Conservation (phyloP, 2,797 vertebrate species). For the Merluccius polli region DNA sequence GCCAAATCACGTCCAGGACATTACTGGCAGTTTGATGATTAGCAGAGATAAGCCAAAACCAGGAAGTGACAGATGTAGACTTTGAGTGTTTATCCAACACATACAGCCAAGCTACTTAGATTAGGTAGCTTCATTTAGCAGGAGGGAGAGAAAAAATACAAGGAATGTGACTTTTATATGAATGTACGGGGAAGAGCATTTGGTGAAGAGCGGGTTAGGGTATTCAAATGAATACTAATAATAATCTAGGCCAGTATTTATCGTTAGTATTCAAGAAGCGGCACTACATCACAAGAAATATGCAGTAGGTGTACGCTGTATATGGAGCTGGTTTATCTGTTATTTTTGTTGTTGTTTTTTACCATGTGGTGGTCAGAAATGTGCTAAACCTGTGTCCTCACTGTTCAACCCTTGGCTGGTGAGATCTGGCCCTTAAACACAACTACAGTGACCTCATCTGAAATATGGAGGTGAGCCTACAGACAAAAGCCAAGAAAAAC, state of each 20-base stretch:
- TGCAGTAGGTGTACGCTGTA: not conserved
- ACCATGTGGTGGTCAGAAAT: not conserved
- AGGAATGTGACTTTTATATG: constrained; percentile 39
- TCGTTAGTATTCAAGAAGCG: constrained; percentile 14
- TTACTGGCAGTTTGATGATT: not conserved
- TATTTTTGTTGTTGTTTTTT: not conserved
- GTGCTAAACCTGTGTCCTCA: not conserved
- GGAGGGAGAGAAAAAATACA: constrained; percentile 11
- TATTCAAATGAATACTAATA: constrained; percentile 1
- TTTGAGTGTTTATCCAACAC: not conserved
- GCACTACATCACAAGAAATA: not conserved
- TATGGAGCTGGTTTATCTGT: not conserved
- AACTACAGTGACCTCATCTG: constrained; percentile 49
- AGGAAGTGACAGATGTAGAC: not conserved
- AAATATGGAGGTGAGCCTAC: constrained; percentile 15
- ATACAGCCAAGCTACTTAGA: constrained; percentile 8
- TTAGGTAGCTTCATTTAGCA: not conserved
- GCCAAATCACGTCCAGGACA: not conserved
- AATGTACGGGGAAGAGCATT: constrained; percentile 44
- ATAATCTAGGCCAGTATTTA: constrained; percentile 30
- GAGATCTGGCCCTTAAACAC: not conserved
- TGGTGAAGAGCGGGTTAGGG: not conserved
- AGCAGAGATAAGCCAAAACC: not conserved
- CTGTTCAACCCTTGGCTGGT: not conserved
- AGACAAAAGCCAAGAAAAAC: constrained; percentile 5